A percentile compares a stretch with the other conserved stretches of the same genome.
Conservation (phyloP, 37 sponge, comb jelly and placozoan genomes). For the Hormiphora californensis region DNA sequence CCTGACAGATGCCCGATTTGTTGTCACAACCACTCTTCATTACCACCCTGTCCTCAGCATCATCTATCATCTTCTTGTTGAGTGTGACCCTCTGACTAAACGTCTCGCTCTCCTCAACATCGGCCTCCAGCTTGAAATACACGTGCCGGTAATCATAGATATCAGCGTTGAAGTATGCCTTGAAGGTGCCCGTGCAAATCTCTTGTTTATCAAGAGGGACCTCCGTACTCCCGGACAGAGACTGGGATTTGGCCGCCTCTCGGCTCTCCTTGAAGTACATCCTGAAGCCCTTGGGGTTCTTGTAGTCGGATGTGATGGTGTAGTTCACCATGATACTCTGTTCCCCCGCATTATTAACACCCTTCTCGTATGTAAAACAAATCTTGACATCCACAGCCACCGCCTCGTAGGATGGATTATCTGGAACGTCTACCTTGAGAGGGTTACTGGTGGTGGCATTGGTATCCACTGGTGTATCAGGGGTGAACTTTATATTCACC, state of each 20-base stretch:
- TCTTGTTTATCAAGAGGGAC: neutral
- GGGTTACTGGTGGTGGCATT: too few species aligned
- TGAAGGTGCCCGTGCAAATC: neutral
- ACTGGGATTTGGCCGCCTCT: neutral
- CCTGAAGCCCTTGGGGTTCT: conserved; percentile 3
- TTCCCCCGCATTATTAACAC: neutral
- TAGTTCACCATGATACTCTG: neutral
- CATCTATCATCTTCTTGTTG: neutral
- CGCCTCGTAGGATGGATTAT: neutral
- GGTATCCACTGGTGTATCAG: neutral
- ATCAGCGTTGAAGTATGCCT: neutral
- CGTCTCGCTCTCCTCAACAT: neutral
- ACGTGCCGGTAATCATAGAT: neutral
- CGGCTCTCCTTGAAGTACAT: neutral
- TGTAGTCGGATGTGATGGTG: neutral
- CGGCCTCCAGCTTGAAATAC: neutral
- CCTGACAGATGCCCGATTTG: neutral
- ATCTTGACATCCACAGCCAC: conserved; percentile 7
- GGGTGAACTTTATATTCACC: neutral
- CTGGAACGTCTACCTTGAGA: neutral
- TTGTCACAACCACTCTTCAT: neutral
- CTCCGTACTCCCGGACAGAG: neutral
- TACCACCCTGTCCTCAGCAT: conserved; percentile 9
- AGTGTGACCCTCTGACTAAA: neutral
- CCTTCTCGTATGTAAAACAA: neutral